Evolutionary conservation across 2,888 invertebrate genomes (phyloP).

Genomic region (Belgica antarctica): DNA sequence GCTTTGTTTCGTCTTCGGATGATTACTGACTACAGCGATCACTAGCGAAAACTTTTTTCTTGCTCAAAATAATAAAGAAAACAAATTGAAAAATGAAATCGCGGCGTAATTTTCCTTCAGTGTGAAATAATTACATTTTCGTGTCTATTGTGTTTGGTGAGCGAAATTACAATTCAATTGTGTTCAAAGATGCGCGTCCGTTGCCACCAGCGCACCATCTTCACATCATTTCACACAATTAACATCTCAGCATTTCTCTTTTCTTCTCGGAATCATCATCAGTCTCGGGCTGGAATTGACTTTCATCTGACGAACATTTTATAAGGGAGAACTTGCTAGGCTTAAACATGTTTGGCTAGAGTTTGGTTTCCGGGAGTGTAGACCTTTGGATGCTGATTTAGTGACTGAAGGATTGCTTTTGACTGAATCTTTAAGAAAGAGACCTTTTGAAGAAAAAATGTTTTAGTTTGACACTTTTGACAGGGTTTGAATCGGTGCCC

Average conservation of each 20-base stretch:
- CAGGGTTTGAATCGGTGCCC: no score
- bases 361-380: no score
- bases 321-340: no score
- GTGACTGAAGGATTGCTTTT: no score
- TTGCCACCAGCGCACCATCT: conserved; percentile 2
- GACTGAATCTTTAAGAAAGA: no score
- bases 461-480: no score
- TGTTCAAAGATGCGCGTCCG: conserved; percentile 8
- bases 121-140: conserved; percentile 39
- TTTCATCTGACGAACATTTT: conserved; percentile 29
- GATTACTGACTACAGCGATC: conserved; percentile 35
- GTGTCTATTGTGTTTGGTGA: conserved; percentile 24
- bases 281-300: conserved; percentile 15
- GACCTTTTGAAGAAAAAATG: no score
- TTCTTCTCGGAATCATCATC: not conserved
- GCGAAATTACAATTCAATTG: conserved; percentile 43
- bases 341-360: no score
- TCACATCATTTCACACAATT: conserved; percentile 32
- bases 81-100: conserved; percentile 39
- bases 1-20: conserved; percentile 30
- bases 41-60: conserved; percentile 4
- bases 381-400: no score
- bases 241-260: conserved; percentile 27
- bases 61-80: conserved; percentile 25
- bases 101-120: conserved; percentile 38